Evolutionary conservation across 2,113 vertebrate genomes (phyloP), one percentile per base, ranked within the genome.

Genomic region (Rousettus leschenaultii): DNA sequence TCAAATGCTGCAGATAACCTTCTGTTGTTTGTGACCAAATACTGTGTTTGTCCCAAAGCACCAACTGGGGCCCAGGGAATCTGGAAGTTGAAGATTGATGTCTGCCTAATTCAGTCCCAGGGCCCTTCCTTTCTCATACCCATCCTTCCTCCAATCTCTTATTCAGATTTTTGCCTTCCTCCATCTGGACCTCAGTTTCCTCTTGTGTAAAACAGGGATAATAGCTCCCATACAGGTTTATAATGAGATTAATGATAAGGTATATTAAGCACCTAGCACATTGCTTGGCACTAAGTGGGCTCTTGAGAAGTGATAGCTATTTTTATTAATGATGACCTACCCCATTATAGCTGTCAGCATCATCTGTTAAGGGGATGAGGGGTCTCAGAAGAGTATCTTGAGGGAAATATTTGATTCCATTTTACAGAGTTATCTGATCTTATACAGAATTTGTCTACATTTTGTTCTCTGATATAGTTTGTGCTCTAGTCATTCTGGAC

Each of bases 341-440:
- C 24, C 30, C 48, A 43, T 73, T 92, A 33, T n/a, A 91, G 74
- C 89, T 93, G 55, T 88, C 89, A 82, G 26, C n/a, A 63, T 66
- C 92, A 28, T 94, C 53, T 89, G 21, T 55, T 73, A 55, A 65
- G 65, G 33, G 28, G 22, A 30, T 51, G 19, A 33, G 38, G n/a
- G 33, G 11, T 89, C 85, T 89, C 48, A 40, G 91, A 74, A 96
- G 92, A 88, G 61, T n/a, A 68, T 94, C 38, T 94, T 86, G 65
- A 74, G 40, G 75, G 66, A 38, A 53, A 43, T 70, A 61, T 85
- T 95, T 93, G 87, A 88, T 77, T 53, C 53, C 59, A 40, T 94
- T 91, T 30, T 84, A 30, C 5, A 65, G 63, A 24, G 2, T 45
- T 89, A 45, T 63, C 80, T 94, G 94, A 75, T 80, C 80, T 90